Conservation (phyloP, 2,113 vertebrate genomes). For the Xiphias gladius region DNA sequence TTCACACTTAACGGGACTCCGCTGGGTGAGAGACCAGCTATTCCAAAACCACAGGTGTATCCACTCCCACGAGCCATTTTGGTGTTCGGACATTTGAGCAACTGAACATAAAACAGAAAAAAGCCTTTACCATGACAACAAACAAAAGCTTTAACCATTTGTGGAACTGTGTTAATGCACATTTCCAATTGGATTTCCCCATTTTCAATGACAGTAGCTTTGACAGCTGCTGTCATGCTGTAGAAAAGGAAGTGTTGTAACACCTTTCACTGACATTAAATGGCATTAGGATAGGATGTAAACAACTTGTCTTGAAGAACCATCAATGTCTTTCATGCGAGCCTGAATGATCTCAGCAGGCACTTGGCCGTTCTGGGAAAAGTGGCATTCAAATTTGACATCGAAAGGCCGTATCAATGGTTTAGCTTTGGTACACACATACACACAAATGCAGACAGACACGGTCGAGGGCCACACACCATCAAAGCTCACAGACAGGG, state of each 20-base stretch:
- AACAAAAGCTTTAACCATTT: constrained; percentile 1
- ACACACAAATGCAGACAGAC: constrained; percentile 12
- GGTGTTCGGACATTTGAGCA: constrained; percentile 51
- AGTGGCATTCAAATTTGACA: constrained; percentile 21
- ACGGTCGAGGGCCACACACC: constrained; percentile 43
- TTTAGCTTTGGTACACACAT: constrained; percentile 3
- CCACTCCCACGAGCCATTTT: constrained; percentile 59
- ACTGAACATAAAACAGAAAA: constrained; percentile 49
- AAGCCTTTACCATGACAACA: background rate
- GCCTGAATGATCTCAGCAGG: constrained; percentile 44
- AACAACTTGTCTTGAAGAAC: constrained; percentile 44
- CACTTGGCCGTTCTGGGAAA: constrained; percentile 19
- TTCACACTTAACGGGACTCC: constrained; percentile 72
- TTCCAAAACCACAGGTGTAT: constrained; percentile 75
- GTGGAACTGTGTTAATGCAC: background rate
- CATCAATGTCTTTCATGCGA: background rate
- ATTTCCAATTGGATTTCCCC: constrained; percentile 9
- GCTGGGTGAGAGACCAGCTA: constrained; percentile 51
- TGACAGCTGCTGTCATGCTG: constrained; percentile 13
- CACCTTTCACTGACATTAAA: constrained; percentile 12
- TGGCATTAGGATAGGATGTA: constrained; percentile 9
- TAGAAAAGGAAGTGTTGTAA: constrained; percentile 24
- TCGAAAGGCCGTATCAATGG: constrained; percentile 36
- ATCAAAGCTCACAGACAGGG: constrained; percentile 57
- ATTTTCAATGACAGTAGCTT: constrained; percentile 6